These are phyloP conservation scores for Cyclura pinguis DNA, from an alignment of 2,797 vertebrate species.

Conservation along the genomic window DNA sequence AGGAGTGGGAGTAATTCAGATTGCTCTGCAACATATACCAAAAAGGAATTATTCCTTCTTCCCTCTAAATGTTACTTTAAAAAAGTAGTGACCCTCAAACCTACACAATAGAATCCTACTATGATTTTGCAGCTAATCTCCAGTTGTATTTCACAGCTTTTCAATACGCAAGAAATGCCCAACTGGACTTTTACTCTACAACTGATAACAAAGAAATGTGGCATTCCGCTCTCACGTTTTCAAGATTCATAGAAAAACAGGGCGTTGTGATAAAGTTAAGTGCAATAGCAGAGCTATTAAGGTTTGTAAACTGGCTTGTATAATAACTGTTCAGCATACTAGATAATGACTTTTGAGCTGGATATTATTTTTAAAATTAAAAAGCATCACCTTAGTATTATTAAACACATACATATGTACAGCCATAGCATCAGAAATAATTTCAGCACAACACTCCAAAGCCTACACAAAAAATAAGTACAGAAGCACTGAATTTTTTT, in stretches of 20 bases:
- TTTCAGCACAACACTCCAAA: neutral
- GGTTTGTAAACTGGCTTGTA: neutral
- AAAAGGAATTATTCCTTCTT: neutral
- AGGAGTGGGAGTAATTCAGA: neutral
- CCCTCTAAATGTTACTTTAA: neutral
- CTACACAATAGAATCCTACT: neutral
- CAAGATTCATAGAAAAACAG: neutral
- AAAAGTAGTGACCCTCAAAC: neutral
- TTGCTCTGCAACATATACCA: neutral
- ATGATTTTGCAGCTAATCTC: neutral
- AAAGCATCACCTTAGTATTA: neutral
- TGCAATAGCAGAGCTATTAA: neutral
- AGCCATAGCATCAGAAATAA: neutral
- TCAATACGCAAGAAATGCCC: neutral
- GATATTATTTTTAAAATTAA: conserved; percentile 25
- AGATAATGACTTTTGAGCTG: neutral
- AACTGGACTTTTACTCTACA: neutral
- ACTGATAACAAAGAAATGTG: neutral
- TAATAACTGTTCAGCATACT: neutral
- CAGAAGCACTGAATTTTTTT: neutral
- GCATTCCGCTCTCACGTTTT: neutral
- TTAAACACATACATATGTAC: neutral
- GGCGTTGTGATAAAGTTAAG: neutral
- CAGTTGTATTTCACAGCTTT: neutral
- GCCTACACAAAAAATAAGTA: neutral